Percentiles rank a stretch among this genome's conserved stretches.
Conservation (phyloP, 2,797 vertebrate species). For the Glossophaga mutica region DNA sequence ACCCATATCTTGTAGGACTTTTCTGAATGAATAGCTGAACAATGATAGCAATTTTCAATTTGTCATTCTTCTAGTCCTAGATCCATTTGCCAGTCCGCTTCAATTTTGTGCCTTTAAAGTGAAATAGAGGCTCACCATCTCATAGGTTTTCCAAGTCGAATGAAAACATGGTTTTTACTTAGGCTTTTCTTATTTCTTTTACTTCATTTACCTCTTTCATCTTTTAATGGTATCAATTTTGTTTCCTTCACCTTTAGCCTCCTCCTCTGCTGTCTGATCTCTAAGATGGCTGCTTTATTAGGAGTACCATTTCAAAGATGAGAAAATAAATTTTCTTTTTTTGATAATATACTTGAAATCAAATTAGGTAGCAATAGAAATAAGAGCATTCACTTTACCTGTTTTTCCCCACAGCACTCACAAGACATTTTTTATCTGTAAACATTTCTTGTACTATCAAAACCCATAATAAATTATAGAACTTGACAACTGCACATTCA, state of each 20-base stretch:
- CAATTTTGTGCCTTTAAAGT: background rate
- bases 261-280: background rate
- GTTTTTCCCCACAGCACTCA: background rate
- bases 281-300: background rate
- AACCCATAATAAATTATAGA: conserved; percentile 56
- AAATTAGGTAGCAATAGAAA: background rate
- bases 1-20: background rate
- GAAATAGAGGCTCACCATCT: background rate
- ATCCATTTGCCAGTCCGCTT: background rate
- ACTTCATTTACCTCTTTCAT: conserved; percentile 5
- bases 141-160: conserved; percentile 18
- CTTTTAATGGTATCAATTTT: background rate
- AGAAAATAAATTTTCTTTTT: conserved; percentile 11
- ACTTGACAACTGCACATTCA: conserved; percentile 55
- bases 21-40: background rate
- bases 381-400: background rate
- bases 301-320: background rate
- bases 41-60: background rate
- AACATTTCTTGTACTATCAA: conserved; percentile 48
- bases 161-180: conserved; percentile 8
- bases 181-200: background rate
- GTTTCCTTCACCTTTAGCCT: conserved; percentile 29
- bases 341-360: conserved; percentile 16
- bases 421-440: conserved; percentile 21
- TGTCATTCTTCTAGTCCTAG: background rate